Evolutionary conservation across 2,797 vertebrate species (phyloP), one percentile per base, ranked within the genome.

Genomic region (Adrianichthys oophorus): DNA sequence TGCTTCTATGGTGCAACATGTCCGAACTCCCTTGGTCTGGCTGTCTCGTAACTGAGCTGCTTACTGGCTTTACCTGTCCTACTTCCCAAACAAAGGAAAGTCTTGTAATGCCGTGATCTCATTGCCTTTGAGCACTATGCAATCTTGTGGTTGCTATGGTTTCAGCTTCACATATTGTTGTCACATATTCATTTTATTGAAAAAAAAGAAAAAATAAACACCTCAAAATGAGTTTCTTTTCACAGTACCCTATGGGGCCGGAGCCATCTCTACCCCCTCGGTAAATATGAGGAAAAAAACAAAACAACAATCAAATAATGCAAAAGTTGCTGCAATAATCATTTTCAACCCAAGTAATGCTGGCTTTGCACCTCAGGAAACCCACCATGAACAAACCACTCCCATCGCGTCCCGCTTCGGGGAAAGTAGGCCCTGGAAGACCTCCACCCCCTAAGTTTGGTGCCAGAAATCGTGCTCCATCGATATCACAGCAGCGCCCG

Each of bases 371-470:
- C 16, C 67, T 43, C 73, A 87, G 86, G 85, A 96, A 92, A 72
- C 89, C 90, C 55, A 24, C 23, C 52, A 83, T 88, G 67, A 89
- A 83, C 65, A 97, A 92, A 92, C 62, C 82, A 44, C 68, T 87
- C 43, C 93, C 94, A 18, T 82, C 88, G 66, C 93, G 92, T 17
- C 93, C 92, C 42, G 90, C 93, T 62, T 74, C 90, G 47, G 82
- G 88, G 55, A 98, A 94, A 90, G 74, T 72, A 6, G 86, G 86
- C 64, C 95, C 96, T 1, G 92, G 91, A 77, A 91, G 95, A 76
- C 96, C 96, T 50, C 95, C 94, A 52, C 92, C 93, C 5, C 95
- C 96, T 4, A 92, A 80, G 75, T 37, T 74, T 40, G 84, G 90
- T 21, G 77, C 74, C 56, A 58, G 83, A 37, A 90, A 69, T 77